These are phyloP conservation scores for Spisula solida DNA, from an alignment of 2,888 invertebrate species.

Conservation along the genomic window DNA sequence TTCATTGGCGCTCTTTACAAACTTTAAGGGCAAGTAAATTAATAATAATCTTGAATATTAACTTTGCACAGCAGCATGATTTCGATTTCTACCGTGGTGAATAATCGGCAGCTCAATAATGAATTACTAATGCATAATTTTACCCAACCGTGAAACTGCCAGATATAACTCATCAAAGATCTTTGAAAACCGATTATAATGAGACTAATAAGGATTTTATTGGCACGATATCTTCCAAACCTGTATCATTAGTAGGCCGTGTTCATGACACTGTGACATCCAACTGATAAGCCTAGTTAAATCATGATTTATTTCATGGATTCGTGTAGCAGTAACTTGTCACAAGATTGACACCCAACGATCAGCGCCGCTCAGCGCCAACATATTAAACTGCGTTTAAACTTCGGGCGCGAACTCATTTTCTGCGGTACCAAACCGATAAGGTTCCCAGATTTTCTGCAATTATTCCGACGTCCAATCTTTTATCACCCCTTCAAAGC, in stretches of 20 bases:
- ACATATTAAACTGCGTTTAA: conserved; percentile 35
- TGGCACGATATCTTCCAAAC: conserved; percentile 27
- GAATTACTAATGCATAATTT: conserved; percentile 20
- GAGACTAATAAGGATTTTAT: conserved; percentile 47
- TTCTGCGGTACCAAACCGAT: conserved; percentile 59
- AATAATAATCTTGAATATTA: background rate
- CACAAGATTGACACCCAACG: conserved; percentile 55
- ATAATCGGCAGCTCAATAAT: background rate
- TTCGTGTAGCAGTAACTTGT: conserved; percentile 56
- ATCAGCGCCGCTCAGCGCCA: background rate
- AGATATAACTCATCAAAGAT: conserved; percentile 35
- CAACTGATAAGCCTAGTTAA: conserved; percentile 63
- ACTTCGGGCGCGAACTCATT: conserved; percentile 35
- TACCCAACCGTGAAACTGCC: conserved; percentile 19
- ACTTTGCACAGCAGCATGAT: background rate
- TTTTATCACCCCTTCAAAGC: conserved; percentile 58
- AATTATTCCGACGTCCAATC: conserved; percentile 51
- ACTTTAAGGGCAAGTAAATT: too few relatives aligned
- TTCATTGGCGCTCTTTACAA: background rate
- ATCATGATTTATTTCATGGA: conserved; percentile 66
- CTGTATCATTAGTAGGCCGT: conserved; percentile 52
- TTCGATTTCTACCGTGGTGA: background rate
- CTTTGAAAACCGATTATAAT: conserved; percentile 13
- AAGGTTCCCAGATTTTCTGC: conserved; percentile 40
- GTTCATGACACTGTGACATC: conserved; percentile 56